Evolutionary conservation across 2,113 vertebrate genomes (phyloP).

Genomic region (Phylloscopus trochilus): DNA sequence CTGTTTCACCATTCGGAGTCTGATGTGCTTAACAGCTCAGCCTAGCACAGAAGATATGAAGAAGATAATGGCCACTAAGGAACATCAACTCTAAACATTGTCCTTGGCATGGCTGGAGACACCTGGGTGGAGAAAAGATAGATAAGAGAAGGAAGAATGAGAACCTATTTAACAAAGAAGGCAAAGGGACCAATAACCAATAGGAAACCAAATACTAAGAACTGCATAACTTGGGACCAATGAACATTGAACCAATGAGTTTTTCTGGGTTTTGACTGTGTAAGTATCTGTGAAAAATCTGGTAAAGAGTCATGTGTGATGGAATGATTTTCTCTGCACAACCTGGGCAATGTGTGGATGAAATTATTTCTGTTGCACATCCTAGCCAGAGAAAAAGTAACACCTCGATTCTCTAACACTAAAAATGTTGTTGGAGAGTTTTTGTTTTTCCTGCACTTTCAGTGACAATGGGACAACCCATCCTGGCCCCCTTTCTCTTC

Average conservation of each 20-base stretch:
- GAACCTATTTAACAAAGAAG: no score
- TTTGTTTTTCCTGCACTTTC: background rate
- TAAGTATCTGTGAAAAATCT: background rate
- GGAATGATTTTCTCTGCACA: background rate
- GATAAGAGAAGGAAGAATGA: background rate
- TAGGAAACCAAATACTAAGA: background rate
- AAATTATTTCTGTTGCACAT: background rate
- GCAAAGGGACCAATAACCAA: accelerated
- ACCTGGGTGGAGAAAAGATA: background rate
- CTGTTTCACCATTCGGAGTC: background rate
- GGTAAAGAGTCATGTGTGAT: background rate
- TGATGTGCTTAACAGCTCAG: background rate
- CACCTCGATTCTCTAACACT: background rate
- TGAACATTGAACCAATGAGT: background rate
- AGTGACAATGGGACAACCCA: background rate
- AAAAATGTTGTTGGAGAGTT: background rate
- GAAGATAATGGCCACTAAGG: background rate
- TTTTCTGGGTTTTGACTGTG: background rate
- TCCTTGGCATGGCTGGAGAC: background rate
- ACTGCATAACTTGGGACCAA: background rate
- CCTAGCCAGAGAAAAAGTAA: background rate
- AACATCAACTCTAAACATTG: background rate
- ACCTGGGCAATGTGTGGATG: background rate
- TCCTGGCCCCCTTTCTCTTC: background rate
- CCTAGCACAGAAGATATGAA: background rate